Conservation (phyloP, 2,888 invertebrate genomes). For the Alloscopus bannaensis region DNA sequence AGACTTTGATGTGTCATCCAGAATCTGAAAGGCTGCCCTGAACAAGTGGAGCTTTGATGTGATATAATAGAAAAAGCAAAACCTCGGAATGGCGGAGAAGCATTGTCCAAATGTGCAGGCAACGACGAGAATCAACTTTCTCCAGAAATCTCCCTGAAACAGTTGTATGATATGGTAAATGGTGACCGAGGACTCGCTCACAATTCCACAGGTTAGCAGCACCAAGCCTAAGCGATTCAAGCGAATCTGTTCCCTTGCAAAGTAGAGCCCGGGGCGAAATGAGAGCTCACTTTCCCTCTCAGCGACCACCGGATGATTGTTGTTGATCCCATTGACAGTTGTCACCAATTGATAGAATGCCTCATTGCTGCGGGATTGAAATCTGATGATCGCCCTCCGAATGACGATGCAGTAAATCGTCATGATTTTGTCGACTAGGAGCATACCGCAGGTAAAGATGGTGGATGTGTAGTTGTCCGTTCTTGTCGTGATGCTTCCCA, state of each 20-base stretch:
- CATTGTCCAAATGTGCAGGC: slow-evolving; percentile 41
- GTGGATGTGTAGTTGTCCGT: slow-evolving; percentile 43
- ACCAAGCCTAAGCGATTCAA: not conserved
- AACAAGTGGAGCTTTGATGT: slow-evolving; percentile 34
- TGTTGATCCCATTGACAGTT: slow-evolving; percentile 9
- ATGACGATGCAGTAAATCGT: slow-evolving; percentile 29
- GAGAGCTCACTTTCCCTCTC: not conserved
- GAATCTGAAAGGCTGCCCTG: slow-evolving; percentile 32
- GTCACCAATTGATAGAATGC: not conserved
- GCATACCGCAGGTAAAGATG: slow-evolving; percentile 24
- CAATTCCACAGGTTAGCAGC: not conserved
- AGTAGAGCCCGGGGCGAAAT: not conserved
- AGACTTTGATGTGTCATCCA: slow-evolving; percentile 11
- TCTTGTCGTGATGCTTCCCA: slow-evolving; percentile 38
- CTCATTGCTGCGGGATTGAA: slow-evolving; percentile 27
- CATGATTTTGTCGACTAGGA: slow-evolving; percentile 24
- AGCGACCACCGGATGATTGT: not conserved
- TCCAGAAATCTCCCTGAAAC: not conserved
- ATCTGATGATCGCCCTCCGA: slow-evolving; percentile 27
- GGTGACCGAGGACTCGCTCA: not conserved
- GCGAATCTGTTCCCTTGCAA: not conserved
- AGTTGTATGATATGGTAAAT: slow-evolving; percentile 12
- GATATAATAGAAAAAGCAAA: slow-evolving; percentile 41
- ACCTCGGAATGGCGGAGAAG: slow-evolving; percentile 34
- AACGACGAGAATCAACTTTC: slow-evolving; percentile 10